Base-by-base conservation (phyloP, 2,797 vertebrate genomes). In the Macropodus opercularis region DNA sequence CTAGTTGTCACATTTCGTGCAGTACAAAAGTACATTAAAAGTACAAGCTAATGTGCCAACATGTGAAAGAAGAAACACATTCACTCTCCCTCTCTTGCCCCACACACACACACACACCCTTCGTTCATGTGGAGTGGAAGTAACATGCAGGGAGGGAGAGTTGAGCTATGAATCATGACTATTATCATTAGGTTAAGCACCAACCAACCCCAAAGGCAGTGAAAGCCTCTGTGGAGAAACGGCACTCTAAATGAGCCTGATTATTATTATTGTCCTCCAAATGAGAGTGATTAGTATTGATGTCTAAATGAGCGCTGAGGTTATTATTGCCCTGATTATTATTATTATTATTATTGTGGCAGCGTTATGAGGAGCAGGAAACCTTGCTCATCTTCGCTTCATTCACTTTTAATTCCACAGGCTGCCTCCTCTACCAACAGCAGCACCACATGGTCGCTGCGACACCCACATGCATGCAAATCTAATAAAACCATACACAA, bases 111-210 rank as follows among this genome's bases (percentile, higher is more conserved):
- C 59, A 63, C 62, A 52, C 77, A 53, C 51, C n/a, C 49, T 65
- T 50, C 56, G 66, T 57, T 81, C 75, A 69, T 63, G 55, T 55
- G 66, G 82, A 75, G 85, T 43, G 46, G 32, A 62, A 74, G 80
- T 70, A 72, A 83, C 88, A 87, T 65, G 82, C 84, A 85, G 88
- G 76, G 83, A 85, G 71, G 75, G 78, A 87, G 83, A 87, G 88
- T 86, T 85, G 87, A 89, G 88, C 90, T 90, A 91, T 93, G 92
- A 92, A 90, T 92, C 90, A 93, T 90, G 89, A 90, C 90, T 86
- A 87, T 89, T 88, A 91, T 93, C 92, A 92, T 93, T 93, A 92
- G 85, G 88, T 91, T 92, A 92, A 93, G 90, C 87, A 88, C 89
- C 89, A 86, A 83, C 79, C 80, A 77, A 85, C 85, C 90, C 92